Conservation (phyloP, 2,113 vertebrate genomes). For the Bos javanicus region DNA sequence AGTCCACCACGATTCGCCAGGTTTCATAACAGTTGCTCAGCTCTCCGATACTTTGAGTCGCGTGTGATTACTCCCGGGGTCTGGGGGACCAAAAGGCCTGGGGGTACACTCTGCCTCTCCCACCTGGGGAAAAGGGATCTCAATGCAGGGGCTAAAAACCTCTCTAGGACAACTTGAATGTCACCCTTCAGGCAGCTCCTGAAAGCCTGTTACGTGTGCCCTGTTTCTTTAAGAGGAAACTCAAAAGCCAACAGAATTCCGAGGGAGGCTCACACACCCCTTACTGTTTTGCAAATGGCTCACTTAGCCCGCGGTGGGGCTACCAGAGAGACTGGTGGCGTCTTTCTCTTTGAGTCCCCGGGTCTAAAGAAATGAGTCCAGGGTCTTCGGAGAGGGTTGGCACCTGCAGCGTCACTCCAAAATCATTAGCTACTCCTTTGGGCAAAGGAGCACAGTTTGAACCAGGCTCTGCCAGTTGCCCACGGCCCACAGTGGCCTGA, state of each 20-base stretch:
- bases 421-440: neutral
- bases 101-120: neutral
- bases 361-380: neutral
- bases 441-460: neutral
- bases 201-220: too few relatives aligned
- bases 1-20: neutral
- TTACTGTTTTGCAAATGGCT: constrained; percentile 56
- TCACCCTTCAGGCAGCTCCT: neutral
- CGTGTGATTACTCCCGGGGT: rapidly evolving
- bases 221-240: constrained; percentile 36
- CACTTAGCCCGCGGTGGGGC: neutral
- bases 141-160: rapidly evolving
- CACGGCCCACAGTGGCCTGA: neutral
- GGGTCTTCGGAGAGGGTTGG: neutral
- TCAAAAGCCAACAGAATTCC: neutral
- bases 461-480: neutral
- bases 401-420: neutral
- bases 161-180: neutral
- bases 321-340: rapidly evolving
- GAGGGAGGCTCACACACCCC: neutral
- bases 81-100: neutral
- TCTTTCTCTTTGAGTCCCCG: neutral
- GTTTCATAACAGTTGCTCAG: neutral
- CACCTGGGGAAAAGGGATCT: neutral
- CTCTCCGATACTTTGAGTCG: neutral